Conservation (phyloP, 2,888 invertebrate species). For the Boloria selene region DNA sequence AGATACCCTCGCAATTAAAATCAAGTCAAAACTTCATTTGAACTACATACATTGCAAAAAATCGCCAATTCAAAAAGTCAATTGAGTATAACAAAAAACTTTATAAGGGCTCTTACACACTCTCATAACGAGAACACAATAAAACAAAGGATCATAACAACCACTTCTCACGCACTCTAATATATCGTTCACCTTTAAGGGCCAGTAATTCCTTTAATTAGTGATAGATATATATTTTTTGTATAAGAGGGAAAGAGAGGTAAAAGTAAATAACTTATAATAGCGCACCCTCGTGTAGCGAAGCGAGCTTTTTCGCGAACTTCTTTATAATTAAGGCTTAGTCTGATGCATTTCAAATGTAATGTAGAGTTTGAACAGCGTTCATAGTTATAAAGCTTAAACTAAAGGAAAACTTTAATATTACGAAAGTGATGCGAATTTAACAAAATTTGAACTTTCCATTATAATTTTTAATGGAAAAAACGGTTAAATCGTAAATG, state of each 20-base stretch:
- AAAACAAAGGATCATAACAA: conserved; percentile 76
- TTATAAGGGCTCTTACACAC: conserved; percentile 57
- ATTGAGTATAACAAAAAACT: conserved; percentile 49
- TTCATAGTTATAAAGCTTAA: too few species aligned
- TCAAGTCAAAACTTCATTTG: conserved; percentile 9
- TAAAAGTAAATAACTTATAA: conserved; percentile 58
- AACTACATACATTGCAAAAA: conserved; percentile 22
- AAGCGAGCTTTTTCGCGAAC: neutral
- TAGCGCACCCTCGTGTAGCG: conserved; percentile 61
- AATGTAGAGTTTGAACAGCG: too few species aligned
- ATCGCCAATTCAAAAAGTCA: conserved; percentile 51
- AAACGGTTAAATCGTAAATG: too few species aligned
- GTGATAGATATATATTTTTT: conserved; percentile 45
- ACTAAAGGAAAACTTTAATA: too few species aligned
- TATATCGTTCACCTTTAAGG: conserved; percentile 63
- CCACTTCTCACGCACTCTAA: conserved; percentile 67
- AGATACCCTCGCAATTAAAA: conserved; percentile 9
- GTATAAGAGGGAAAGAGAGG: conserved; percentile 50
- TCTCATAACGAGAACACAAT: conserved; percentile 57
- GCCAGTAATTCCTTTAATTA: conserved; percentile 76
- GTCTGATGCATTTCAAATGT: too few species aligned
- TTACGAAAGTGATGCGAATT: too few species aligned
- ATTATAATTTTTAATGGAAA: too few species aligned
- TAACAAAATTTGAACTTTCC: too few species aligned
- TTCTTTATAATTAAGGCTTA: conserved; percentile 4